phyloP scores from a whole-genome alignment of 2,113 vertebrate species.

The Chionodraco myersi region DNA sequence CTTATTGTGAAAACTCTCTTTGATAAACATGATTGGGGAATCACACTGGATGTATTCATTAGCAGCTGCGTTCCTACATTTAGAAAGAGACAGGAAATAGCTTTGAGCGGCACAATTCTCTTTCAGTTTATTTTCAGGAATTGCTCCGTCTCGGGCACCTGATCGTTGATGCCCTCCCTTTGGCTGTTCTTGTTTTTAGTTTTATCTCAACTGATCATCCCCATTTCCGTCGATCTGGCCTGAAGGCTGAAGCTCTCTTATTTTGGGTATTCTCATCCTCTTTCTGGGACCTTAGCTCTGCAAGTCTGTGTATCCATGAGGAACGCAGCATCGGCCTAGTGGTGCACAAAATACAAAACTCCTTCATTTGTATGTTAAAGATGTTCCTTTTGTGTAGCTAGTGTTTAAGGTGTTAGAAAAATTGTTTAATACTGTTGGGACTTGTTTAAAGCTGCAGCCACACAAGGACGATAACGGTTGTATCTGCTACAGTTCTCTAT shows the following conservation, averaged over 20 bases:
- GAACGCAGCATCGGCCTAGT: not conserved
- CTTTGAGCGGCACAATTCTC: conserved; percentile 7
- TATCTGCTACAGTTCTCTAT: too few relatives aligned
- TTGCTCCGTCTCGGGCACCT: conserved; percentile 49
- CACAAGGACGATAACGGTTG: too few relatives aligned
- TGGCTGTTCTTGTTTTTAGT: conserved; percentile 57
- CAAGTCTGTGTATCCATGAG: not conserved
- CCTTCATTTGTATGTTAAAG: not conserved
- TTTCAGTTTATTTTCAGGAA: conserved; percentile 53
- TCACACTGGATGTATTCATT: conserved; percentile 16
- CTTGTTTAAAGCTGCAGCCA: not conserved
- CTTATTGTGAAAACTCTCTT: conserved; percentile 5
- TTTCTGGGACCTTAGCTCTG: conserved; percentile 16
- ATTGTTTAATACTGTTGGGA: not conserved
- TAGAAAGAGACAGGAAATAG: conserved; percentile 3
- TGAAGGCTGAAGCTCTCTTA: conserved; percentile 31
- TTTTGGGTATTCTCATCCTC: conserved; percentile 37
- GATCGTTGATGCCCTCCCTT: conserved; percentile 49
- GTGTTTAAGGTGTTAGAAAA: not conserved
- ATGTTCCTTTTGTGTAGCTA: not conserved
- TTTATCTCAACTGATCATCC: conserved; percentile 54
- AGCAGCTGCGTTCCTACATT: not conserved
- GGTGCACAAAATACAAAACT: conserved; percentile 7
- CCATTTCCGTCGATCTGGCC: conserved; percentile 39
- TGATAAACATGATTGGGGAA: conserved; percentile 28